A percentile compares a stretch with the other conserved stretches of the same genome.
These are phyloP conservation scores for Parasteatoda tepidariorum DNA, from an alignment of 1,140 invertebrate species.

Conservation along the genomic window DNA sequence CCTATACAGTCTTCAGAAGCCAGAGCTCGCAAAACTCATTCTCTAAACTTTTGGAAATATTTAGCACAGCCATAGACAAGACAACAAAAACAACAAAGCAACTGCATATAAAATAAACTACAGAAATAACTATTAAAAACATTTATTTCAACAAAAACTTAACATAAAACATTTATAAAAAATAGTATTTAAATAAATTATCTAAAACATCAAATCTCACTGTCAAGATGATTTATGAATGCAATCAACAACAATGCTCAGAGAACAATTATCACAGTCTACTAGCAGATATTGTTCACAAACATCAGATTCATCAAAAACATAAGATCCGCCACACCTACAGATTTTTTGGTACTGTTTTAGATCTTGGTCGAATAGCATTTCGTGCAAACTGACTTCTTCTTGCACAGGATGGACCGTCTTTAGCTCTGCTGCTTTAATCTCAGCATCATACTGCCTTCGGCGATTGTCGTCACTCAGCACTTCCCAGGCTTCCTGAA, in stretches of 20 bases:
- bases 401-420: conserved; percentile 1
- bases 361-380: background rate
- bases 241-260: conserved; percentile 36
- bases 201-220: no score
- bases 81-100: background rate
- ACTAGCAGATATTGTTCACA: background rate
- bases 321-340: conserved; percentile 30
- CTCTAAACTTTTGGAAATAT: background rate
- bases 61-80: background rate
- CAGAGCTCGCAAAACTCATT: background rate
- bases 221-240: no score
- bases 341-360: conserved; percentile 17
- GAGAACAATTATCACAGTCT: conserved; percentile 44
- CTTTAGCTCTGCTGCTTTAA: background rate
- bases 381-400: conserved; percentile 1
- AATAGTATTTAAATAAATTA: no score
- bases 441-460: conserved; percentile 22
- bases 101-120: no score
- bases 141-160: no score
- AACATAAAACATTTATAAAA: no score
- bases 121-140: no score
- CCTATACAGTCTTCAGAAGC: background rate
- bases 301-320: background rate
- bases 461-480: conserved; percentile 9
- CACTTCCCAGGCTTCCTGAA: conserved; percentile 35